Evolutionary conservation across 1,140 invertebrate genomes (phyloP).

Genomic region (Neotoxoptera formosana): DNA sequence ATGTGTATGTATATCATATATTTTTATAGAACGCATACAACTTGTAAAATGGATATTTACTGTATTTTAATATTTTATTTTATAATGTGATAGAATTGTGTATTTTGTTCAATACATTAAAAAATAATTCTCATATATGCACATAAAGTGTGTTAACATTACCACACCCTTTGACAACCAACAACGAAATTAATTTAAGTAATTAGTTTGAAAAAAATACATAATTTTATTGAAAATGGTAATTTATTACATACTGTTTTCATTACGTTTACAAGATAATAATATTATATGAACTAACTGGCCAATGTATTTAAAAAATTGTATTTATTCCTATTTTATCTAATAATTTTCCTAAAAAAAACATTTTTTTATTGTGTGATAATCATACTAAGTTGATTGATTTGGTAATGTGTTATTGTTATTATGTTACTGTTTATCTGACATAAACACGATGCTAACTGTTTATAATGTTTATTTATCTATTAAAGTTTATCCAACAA

Average conservation of each 20-base stretch:
- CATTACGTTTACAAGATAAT: not conserved
- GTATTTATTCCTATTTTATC: not conserved
- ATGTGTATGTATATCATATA: not conserved
- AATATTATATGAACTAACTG: not conserved
- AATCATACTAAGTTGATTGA: not conserved
- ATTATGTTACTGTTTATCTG: not conserved
- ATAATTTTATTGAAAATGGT: not conserved
- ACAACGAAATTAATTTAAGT: not conserved
- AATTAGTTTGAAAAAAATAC: not conserved
- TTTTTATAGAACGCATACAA: not conserved
- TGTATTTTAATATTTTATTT: not conserved
- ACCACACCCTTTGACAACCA: conserved; percentile 20
- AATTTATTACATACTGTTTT: not conserved
- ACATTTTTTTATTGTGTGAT: not conserved
- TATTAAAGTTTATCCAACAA: not conserved
- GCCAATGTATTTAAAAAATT: not conserved
- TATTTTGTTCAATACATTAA: not conserved
- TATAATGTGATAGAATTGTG: not conserved
- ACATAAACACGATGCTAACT: not conserved
- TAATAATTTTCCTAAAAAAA: not conserved
- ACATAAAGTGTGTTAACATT: not conserved
- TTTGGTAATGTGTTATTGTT: not conserved
- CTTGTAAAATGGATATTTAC: not conserved
- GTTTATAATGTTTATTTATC: not conserved
- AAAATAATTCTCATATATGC: not conserved